phyloP scores from a whole-genome alignment of 2,888 invertebrate species.

The Lycaena phlaeas region DNA sequence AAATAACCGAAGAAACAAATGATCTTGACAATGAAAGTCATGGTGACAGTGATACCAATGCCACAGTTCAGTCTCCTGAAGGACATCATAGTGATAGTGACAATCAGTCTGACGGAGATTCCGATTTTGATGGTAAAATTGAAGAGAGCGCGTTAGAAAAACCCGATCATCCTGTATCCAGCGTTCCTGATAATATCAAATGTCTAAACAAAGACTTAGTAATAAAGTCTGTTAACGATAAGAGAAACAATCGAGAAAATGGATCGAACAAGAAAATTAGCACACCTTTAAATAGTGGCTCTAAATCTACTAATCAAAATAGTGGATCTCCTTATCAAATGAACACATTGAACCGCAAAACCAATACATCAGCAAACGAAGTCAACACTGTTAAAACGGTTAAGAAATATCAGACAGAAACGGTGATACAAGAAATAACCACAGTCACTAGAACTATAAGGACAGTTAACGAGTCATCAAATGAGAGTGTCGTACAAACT shows the following conservation, averaged over 20 bases:
- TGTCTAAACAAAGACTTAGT: slow-evolving; percentile 40
- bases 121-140: slow-evolving; percentile 33
- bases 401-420: slow-evolving; percentile 56
- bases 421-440: slow-evolving; percentile 61
- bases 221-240: slow-evolving; percentile 27
- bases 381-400: slow-evolving; percentile 50
- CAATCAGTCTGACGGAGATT: slow-evolving; percentile 24
- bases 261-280: slow-evolving; percentile 10
- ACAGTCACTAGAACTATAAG: slow-evolving; percentile 65
- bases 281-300: slow-evolving; percentile 28
- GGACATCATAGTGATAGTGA: slow-evolving; percentile 36
- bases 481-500: slow-evolving; percentile 46
- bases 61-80: slow-evolving; percentile 39
- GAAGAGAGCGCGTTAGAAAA: slow-evolving; percentile 27
- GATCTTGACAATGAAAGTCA: slow-evolving; percentile 27
- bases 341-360: slow-evolving; percentile 30
- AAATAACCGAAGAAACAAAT: slow-evolving; percentile 33
- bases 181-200: slow-evolving; percentile 33
- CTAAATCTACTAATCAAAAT: slow-evolving; percentile 20
- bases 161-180: slow-evolving; percentile 15
- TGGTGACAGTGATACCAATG: slow-evolving; percentile 25
- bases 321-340: slow-evolving; percentile 22
- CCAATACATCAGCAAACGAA: slow-evolving; percentile 34
- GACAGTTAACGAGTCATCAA: slow-evolving; percentile 53
- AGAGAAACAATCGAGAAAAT: slow-evolving; percentile 14